A percentile compares a stretch with the other conserved stretches of the same genome.
Evolutionary conservation across 2,113 vertebrate species (phyloP).

Genomic region (Petaurus breviceps): DNA sequence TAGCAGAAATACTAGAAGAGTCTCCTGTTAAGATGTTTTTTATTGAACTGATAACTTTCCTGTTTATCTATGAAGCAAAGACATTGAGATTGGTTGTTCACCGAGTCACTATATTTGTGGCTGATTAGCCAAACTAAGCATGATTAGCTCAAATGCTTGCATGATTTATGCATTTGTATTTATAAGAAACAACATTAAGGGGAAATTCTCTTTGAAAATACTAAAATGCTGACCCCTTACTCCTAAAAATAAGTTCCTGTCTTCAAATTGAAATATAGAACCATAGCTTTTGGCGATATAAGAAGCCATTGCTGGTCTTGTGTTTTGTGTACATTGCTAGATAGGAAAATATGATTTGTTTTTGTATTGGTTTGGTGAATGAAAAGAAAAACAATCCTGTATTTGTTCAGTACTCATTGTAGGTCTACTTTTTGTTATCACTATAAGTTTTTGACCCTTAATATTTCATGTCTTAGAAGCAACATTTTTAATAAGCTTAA

Average conservation of each 20-base stretch:
- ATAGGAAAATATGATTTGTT: background rate
- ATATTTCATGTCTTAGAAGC: background rate
- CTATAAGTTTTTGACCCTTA: background rate
- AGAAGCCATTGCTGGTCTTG: background rate
- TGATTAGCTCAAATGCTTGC: background rate
- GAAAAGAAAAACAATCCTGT: background rate
- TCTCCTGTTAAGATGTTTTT: constrained; percentile 37
- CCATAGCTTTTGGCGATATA: background rate
- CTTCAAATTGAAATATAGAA: background rate
- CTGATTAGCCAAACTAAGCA: background rate
- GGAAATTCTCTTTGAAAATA: background rate
- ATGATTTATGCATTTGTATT: background rate
- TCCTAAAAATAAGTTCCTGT: background rate
- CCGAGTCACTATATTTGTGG: background rate
- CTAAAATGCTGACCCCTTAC: background rate
- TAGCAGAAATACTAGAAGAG: constrained; percentile 14
- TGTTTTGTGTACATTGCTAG: constrained; percentile 35
- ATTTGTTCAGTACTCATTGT: background rate
- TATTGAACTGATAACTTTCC: constrained; percentile 33
- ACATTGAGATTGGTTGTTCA: constrained; percentile 4
- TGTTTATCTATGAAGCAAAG: constrained; percentile 39
- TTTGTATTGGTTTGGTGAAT: background rate
- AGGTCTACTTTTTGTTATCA: no score
- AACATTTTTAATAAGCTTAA: background rate
- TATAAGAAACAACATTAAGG: background rate